Conservation (phyloP, 2,888 invertebrate species). For the Eupithecia insigniata region DNA sequence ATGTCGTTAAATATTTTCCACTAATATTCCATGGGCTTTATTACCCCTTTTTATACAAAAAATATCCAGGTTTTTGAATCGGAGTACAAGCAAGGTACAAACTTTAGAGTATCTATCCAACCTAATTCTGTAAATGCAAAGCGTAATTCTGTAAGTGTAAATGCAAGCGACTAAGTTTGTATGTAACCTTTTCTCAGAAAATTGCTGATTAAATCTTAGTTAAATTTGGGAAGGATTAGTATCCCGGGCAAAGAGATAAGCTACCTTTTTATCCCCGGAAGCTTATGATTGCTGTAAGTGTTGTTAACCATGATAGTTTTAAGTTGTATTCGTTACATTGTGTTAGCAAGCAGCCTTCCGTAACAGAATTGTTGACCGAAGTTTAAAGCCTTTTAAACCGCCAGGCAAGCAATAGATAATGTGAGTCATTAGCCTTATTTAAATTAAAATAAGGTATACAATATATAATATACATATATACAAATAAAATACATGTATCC, state of each 20-base stretch:
- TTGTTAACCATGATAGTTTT: not conserved
- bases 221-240: not conserved
- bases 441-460: not conserved
- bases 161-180: not conserved
- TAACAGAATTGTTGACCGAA: not conserved
- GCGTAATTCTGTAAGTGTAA: not conserved
- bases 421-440: not conserved
- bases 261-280: not conserved
- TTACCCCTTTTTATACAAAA: too few relatives aligned
- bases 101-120: not conserved
- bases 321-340: not conserved
- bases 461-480: too few relatives aligned
- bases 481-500: too few relatives aligned
- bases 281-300: not conserved
- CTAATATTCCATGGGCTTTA: too few relatives aligned
- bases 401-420: not conserved
- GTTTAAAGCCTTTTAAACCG: not conserved
- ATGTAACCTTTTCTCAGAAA: not conserved
- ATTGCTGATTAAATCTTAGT: not conserved
- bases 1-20: too few relatives aligned
- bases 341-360: not conserved
- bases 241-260: not conserved
- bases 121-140: not conserved
- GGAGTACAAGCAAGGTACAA: not conserved
- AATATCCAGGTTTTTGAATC: too few relatives aligned